A percentile compares a stretch with the other conserved stretches of the same genome.
phyloP scores from a whole-genome alignment of 2,888 invertebrate genomes.

The Drosophila picticornis region DNA sequence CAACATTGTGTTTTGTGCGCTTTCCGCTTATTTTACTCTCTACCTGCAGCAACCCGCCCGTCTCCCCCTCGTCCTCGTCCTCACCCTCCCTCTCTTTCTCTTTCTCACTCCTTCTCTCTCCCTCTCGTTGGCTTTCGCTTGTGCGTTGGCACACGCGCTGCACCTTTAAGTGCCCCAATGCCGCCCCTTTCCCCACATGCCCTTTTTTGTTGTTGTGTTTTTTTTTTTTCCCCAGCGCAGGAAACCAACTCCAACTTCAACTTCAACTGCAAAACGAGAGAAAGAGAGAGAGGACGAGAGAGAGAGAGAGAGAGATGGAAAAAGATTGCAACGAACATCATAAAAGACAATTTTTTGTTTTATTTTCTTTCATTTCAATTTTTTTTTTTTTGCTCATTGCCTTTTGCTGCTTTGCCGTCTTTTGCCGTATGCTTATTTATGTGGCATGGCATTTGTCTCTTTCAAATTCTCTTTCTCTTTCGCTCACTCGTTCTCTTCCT shows the following conservation, averaged over 20 bases:
- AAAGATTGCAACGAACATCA: slow-evolving; percentile 57
- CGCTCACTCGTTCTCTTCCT: slow-evolving; percentile 5
- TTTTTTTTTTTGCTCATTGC: slow-evolving; percentile 32
- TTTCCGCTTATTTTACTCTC: slow-evolving; percentile 76
- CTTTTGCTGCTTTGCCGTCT: slow-evolving; percentile 24
- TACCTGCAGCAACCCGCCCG: slow-evolving; percentile 34
- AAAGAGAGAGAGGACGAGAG: slow-evolving; percentile 7
- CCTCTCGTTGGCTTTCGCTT: slow-evolving; percentile 30
- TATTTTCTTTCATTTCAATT: slow-evolving; percentile 16
- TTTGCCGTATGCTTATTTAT: slow-evolving; percentile 67
- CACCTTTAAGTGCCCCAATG: slow-evolving; percentile 70
- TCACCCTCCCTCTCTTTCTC: too few species aligned
- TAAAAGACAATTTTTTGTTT: slow-evolving; percentile 76
- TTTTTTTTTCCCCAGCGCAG: slow-evolving; percentile 53
- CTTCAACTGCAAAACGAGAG: slow-evolving; percentile 42
- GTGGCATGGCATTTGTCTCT: slow-evolving; percentile 62
- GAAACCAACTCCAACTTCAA: slow-evolving; percentile 46
- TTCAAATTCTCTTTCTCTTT: slow-evolving; percentile 3
- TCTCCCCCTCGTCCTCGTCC: not conserved
- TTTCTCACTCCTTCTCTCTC: not conserved
- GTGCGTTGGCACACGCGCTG: slow-evolving; percentile 79
- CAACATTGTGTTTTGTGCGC: slow-evolving; percentile 81
- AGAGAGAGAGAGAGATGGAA: slow-evolving; percentile 1
- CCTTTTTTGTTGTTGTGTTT: slow-evolving; percentile 2
- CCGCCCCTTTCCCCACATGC: not conserved